A percentile compares a stretch with the other conserved stretches of the same genome.
These are phyloP conservation scores for Myotis yumanensis DNA, from an alignment of 2,113 vertebrate species.

Conservation along the genomic window DNA sequence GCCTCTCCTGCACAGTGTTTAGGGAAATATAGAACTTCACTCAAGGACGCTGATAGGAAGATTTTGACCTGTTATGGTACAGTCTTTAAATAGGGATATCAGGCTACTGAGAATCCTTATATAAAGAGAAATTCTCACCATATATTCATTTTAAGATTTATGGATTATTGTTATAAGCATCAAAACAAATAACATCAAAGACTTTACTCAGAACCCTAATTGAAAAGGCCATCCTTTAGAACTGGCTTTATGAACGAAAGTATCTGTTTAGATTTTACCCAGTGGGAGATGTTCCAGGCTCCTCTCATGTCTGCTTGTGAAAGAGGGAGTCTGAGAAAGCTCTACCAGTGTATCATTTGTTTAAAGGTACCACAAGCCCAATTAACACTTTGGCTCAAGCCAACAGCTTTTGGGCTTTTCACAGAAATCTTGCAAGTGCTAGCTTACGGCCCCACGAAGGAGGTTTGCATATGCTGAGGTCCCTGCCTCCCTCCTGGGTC, in stretches of 20 bases:
- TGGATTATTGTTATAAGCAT: neutral
- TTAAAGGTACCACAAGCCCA: slow-evolving; percentile 52
- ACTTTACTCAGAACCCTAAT: neutral
- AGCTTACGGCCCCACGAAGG: slow-evolving; percentile 38
- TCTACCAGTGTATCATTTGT: neutral
- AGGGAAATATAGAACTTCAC: neutral
- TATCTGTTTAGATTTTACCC: neutral
- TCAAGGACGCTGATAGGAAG: neutral
- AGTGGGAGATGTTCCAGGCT: neutral
- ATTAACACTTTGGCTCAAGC: slow-evolving; percentile 64
- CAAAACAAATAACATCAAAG: neutral
- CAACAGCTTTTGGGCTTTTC: slow-evolving; percentile 62
- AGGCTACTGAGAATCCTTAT: neutral
- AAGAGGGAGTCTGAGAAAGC: neutral
- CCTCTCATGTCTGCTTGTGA: neutral
- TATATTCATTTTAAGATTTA: neutral
- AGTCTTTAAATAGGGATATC: neutral
- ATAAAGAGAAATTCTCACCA: neutral
- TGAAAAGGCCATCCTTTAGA: neutral
- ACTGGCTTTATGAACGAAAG: slow-evolving; percentile 25
- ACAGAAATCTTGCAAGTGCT: slow-evolving; percentile 48
- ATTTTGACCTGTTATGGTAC: neutral
- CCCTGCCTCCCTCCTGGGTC: slow-evolving; percentile 62
- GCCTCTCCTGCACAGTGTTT: neutral
- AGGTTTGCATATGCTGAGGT: slow-evolving; percentile 60